Percentiles rank a stretch among this genome's conserved stretches.
Evolutionary conservation across 1,140 invertebrate species (phyloP).

Genomic region (Drosophila chauvacae): DNA sequence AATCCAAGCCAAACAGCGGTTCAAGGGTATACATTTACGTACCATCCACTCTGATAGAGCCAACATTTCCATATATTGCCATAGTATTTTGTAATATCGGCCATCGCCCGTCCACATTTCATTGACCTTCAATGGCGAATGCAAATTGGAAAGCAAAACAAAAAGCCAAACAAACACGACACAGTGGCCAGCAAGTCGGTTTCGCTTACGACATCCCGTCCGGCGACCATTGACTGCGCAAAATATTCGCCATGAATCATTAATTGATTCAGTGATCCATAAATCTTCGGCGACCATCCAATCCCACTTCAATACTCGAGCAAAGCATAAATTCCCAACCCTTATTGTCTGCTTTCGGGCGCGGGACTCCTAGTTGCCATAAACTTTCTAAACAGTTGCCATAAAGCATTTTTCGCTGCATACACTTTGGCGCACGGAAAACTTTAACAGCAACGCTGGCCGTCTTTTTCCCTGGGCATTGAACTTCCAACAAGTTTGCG

Average conservation of each 20-base stretch:
- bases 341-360: slow-evolving; percentile 31
- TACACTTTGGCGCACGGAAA: slow-evolving; percentile 25
- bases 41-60: slow-evolving; percentile 11
- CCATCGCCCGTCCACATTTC: slow-evolving; percentile 62
- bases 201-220: slow-evolving; percentile 32
- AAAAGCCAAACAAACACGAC: slow-evolving; percentile 33
- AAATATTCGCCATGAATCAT: slow-evolving; percentile 41
- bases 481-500: slow-evolving; percentile 26
- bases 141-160: slow-evolving; percentile 67
- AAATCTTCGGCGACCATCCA: slow-evolving; percentile 23
- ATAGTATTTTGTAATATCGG: slow-evolving; percentile 46
- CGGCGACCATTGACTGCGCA: slow-evolving; percentile 27
- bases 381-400: slow-evolving; percentile 17
- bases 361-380: slow-evolving; percentile 28
- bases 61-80: slow-evolving; percentile 56
- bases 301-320: neutral
- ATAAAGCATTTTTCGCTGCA: slow-evolving; percentile 22
- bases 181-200: slow-evolving; percentile 36
- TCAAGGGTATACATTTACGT: slow-evolving; percentile 18
- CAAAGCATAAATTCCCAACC: neutral
- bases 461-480: slow-evolving; percentile 24
- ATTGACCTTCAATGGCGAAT: slow-evolving; percentile 72
- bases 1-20: neutral
- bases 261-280: slow-evolving; percentile 25
- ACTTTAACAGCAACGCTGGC: neutral